Percentiles rank a stretch among this genome's conserved stretches.
These are phyloP conservation scores for Brachyhypopomus occidentalis DNA, from an alignment of 2,113 vertebrate species.

Conservation along the genomic window DNA sequence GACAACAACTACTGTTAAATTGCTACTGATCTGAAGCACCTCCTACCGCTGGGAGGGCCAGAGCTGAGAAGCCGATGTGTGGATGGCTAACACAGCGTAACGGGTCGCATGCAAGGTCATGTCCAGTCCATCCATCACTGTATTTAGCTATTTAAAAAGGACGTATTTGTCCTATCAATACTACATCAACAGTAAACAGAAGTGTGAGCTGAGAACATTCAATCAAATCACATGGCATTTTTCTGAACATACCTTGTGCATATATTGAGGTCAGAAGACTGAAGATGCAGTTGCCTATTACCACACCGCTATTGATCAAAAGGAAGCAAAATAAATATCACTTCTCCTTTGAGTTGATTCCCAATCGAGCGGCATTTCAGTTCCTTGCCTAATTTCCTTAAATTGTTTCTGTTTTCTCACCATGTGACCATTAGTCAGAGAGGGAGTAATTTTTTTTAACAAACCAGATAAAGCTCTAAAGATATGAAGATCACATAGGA, in stretches of 20 bases:
- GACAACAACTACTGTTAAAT: neutral
- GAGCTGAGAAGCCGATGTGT: neutral
- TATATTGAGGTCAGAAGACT: slow-evolving; percentile 1
- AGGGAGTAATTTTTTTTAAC: neutral
- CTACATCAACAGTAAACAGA: too few species aligned
- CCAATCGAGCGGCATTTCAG: slow-evolving; percentile 13
- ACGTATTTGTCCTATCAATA: too few species aligned
- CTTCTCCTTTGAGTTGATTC: slow-evolving; percentile 2
- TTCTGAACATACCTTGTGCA: neutral
- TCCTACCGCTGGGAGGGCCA: neutral
- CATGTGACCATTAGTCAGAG: neutral
- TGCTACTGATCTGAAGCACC: slow-evolving; percentile 1
- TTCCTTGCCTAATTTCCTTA: slow-evolving; percentile 25
- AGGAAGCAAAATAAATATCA: neutral
- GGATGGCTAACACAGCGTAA: neutral
- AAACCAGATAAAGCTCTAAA: neutral
- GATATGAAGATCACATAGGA: neutral
- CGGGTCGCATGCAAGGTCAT: neutral
- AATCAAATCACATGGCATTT: too few species aligned
- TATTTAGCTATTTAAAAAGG: too few species aligned
- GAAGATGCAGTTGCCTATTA: neutral
- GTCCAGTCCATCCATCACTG: neutral
- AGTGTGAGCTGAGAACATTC: too few species aligned
- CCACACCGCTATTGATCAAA: neutral
- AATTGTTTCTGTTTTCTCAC: slow-evolving; percentile 11